Evolutionary conservation across 2,797 vertebrate genomes (phyloP).

Genomic region (Pteronotus mesoamericanus): DNA sequence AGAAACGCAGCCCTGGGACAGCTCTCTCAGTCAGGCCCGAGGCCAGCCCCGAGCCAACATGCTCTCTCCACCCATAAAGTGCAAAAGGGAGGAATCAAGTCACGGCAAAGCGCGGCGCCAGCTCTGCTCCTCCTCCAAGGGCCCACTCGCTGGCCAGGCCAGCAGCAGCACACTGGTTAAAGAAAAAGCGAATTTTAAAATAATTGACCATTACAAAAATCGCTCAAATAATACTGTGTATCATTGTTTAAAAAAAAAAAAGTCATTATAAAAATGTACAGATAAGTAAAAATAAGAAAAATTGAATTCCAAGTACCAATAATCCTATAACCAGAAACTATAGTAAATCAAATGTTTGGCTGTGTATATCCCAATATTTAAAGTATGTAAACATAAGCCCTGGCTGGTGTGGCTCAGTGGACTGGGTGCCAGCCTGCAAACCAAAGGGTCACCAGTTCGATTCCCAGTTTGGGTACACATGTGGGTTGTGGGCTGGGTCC

Average conservation of each 20-base stretch:
- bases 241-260: not conserved
- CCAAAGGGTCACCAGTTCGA: accelerated
- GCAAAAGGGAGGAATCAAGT: not conserved
- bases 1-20: not conserved
- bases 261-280: not conserved
- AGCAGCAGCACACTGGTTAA: not conserved
- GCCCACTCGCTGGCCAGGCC: not conserved
- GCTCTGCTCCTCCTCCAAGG: not conserved
- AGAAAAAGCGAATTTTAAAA: not conserved
- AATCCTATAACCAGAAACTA: not conserved
- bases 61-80: not conserved
- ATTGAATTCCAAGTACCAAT: not conserved
- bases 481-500: no score
- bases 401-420: no score
- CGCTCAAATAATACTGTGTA: not conserved
- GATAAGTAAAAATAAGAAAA: not conserved
- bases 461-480: no score
- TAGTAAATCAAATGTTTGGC: not conserved
- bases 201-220: not conserved
- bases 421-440: no score
- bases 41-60: not conserved
- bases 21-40: not conserved
- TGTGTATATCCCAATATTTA: not conserved
- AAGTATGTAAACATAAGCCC: not conserved
- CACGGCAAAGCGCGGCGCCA: not conserved